Conservation (phyloP, 2,888 invertebrate species). For the Nyleta sp. region DNA sequence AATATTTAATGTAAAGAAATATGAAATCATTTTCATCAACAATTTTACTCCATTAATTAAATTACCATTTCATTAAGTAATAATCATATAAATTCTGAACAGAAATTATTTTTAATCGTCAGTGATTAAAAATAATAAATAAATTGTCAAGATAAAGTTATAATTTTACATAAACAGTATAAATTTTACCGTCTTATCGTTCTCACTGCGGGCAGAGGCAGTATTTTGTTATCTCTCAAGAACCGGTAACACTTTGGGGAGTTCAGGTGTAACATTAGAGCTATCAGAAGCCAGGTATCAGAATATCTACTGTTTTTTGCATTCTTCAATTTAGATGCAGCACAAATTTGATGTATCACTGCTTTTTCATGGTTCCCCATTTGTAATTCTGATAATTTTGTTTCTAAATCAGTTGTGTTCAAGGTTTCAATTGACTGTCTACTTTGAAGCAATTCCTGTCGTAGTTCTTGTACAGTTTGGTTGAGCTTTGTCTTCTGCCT, state of each 20-base stretch:
- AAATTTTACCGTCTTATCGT: slow-evolving; percentile 4
- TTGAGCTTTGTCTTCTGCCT: neutral
- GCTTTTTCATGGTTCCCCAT: neutral
- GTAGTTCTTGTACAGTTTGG: neutral
- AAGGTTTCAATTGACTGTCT: neutral
- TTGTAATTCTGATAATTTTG: neutral
- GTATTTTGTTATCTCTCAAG: neutral
- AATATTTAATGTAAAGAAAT: too few species aligned
- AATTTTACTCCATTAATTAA: too few species aligned
- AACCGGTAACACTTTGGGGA: slow-evolving; percentile 7
- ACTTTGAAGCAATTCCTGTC: neutral
- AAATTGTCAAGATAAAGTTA: neutral
- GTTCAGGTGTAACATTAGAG: slow-evolving; percentile 3
- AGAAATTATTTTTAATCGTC: too few species aligned
- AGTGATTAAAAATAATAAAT: neutral
- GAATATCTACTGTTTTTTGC: slow-evolving; percentile 5
- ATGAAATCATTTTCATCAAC: too few species aligned
- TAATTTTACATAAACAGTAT: neutral
- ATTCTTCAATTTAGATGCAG: neutral
- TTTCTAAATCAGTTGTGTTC: neutral
- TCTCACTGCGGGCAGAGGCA: neutral
- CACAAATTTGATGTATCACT: neutral
- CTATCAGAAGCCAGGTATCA: slow-evolving; percentile 1
- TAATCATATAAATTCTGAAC: too few species aligned
- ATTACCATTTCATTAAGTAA: too few species aligned